Evolutionary conservation across 2,888 invertebrate species (phyloP).

Genomic region (Eupelmus urozonus): DNA sequence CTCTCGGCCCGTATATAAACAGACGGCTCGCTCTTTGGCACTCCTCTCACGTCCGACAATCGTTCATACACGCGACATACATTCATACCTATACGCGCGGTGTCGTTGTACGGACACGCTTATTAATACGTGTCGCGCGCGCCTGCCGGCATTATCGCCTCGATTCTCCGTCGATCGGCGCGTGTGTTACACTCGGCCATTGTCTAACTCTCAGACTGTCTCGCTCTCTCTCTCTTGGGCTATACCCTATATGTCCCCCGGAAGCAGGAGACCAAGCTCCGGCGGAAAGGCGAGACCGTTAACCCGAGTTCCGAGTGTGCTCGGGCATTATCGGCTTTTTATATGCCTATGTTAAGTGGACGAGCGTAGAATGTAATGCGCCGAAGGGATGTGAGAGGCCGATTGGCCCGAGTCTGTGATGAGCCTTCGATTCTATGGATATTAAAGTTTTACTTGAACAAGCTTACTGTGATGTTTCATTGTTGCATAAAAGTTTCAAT

Average conservation of each 20-base stretch:
- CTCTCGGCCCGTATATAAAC: not conserved
- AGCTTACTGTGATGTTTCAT: too few species aligned
- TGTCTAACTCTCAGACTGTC: too few species aligned
- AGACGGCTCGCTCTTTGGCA: too few species aligned
- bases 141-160: conserved; percentile 38
- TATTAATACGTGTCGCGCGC: conserved; percentile 69
- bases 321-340: conserved; percentile 39
- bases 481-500: too few species aligned
- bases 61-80: conserved; percentile 23
- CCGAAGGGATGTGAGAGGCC: too few species aligned
- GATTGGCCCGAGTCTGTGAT: too few species aligned
- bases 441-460: too few species aligned
- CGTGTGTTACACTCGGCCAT: too few species aligned
- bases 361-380: not conserved
- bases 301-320: conserved; percentile 68
- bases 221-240: too few species aligned
- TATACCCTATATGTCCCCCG: conserved; percentile 74
- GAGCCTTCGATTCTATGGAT: too few species aligned
- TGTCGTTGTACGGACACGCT: conserved; percentile 70
- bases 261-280: conserved; percentile 73
- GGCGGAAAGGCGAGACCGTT: conserved; percentile 77
- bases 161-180: too few species aligned
- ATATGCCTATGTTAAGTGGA: conserved; percentile 35
- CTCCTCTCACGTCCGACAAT: conserved; percentile 45
- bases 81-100: not conserved